Evolutionary conservation across 2,113 vertebrate genomes (phyloP).

Genomic region (Salvelinus fontinalis): DNA sequence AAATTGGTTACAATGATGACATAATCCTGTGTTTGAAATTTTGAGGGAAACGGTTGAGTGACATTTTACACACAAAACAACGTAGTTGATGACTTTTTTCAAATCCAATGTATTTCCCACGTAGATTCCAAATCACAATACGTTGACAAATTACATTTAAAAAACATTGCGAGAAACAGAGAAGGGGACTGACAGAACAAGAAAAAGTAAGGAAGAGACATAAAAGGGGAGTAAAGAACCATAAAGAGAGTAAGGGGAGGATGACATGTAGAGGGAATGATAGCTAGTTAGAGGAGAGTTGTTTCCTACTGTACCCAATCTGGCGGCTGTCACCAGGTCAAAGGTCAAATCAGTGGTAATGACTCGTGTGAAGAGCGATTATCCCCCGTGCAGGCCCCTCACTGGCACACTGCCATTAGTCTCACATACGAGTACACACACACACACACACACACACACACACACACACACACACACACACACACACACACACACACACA

Average conservation of each 20-base stretch:
- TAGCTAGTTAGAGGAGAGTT: not conserved
- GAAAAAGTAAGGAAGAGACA: not conserved
- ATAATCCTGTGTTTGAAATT: no score
- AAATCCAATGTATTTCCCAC: no score
- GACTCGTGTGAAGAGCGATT: conserved; percentile 65
- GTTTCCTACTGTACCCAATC: conserved; percentile 10
- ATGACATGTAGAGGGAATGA: not conserved
- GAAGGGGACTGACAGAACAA: not conserved
- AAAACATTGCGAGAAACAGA: not conserved
- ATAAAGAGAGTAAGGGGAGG: not conserved
- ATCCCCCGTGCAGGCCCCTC: conserved; percentile 38
- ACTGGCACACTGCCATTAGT: conserved; percentile 18
- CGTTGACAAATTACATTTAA: no score
- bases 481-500: not conserved
- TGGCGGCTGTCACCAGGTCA: conserved; percentile 35
- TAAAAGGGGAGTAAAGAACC: not conserved
- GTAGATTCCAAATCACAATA: no score
- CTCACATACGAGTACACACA: not conserved
- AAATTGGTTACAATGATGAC: no score
- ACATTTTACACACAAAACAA: no score
- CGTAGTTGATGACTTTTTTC: no score
- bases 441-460: no score
- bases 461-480: not conserved
- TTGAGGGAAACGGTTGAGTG: no score
- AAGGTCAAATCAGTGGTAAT: conserved; percentile 62